Evolutionary conservation across 2,797 vertebrate genomes (phyloP), one percentile per base, ranked within the genome.

Genomic region (Pseudocheirus occidentalis): DNA sequence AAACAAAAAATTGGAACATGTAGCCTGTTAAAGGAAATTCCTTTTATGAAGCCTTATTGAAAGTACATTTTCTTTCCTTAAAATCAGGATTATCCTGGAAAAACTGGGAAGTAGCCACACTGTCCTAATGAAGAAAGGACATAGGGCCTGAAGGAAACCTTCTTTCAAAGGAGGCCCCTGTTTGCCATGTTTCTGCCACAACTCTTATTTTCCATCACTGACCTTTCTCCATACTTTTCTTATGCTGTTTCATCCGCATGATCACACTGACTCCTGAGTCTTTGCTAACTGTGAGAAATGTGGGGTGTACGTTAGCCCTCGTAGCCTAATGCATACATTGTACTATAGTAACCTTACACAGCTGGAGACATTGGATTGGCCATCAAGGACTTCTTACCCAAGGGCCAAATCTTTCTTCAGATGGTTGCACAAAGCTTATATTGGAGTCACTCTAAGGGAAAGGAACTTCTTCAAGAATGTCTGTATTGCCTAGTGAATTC

Each of bases 321-420:
- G 55, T 62, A 94, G 10, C 34, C 54, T 27, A 53, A 91, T 59
- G 89, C 46, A n/a, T 52, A 27, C 66, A 55, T 93, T 92, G 93
- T 56, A 59, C 93, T 96, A 50, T 53, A 66, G 96, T 95, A 73
- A 58, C 28, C 6, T 94, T 91, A 90, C 91, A 46, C 96, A 95
- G 95, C 92, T 92, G 93, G 93, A 97, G 91, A 93, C 92, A 97
- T 89, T 34, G 90, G 34, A 10, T 55, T 94, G 94, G 91, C 94
- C 57, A 31, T 66, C 95, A 95, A 96, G 95, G 62, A 95, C 91
- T 59, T 91, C 66, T 94, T 94, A 87, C 66, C 95, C 46, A 31
- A 90, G 91, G 58, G 94, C 59, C 96, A 95, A n/a, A 90, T 90
- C 91, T 94, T 90, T 57, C 29, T 55, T 93, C 16, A 7, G 92